Conservation (phyloP, 2,113 vertebrate species). For the Motacilla alba region DNA sequence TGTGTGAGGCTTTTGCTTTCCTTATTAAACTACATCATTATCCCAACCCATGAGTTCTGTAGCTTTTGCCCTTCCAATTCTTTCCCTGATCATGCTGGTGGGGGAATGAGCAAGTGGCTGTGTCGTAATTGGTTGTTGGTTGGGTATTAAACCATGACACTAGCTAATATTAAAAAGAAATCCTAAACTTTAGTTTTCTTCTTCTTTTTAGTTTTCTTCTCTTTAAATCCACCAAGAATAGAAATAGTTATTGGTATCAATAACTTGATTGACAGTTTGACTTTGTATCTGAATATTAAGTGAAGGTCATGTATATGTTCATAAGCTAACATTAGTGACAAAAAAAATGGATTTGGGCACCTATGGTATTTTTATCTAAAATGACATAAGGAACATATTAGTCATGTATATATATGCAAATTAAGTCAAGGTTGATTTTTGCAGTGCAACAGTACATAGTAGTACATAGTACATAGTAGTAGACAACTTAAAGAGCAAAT, state of each 20-base stretch:
- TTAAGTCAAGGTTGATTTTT: neutral
- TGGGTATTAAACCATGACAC: neutral
- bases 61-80: neutral
- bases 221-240: neutral
- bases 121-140: neutral
- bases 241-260: neutral
- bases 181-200: neutral
- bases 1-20: neutral
- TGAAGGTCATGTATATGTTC: neutral
- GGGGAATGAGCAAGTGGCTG: neutral
- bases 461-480: no score
- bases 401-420: neutral
- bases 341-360: neutral
- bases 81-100: neutral
- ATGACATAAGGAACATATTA: neutral
- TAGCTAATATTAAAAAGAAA: neutral
- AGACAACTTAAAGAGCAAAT: neutral
- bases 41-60: neutral
- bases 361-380: neutral
- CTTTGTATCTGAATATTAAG: neutral
- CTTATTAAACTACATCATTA: neutral
- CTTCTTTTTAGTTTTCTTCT: neutral
- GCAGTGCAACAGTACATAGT: neutral
- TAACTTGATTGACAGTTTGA: neutral
- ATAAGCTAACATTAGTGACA: neutral